Conservation (phyloP, 2,113 vertebrate species). For the Gopherus flavomarginatus region DNA sequence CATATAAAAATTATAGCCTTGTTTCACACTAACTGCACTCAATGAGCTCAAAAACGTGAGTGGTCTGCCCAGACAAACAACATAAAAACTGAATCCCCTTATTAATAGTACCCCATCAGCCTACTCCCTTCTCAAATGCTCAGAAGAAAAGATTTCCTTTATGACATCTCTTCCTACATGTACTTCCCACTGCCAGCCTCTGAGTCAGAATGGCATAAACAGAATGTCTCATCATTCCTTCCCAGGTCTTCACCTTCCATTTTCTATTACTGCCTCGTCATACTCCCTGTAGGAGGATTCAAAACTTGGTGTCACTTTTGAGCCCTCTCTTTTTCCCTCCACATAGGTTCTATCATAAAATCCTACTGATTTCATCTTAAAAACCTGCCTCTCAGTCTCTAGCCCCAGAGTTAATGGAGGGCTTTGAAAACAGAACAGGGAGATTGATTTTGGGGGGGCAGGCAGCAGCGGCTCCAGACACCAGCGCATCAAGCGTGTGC, state of each 20-base stretch:
- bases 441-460: not conserved
- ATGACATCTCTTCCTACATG: not conserved
- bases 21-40: not conserved
- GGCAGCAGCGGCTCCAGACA: no score
- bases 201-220: not conserved
- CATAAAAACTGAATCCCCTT: not conserved
- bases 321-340: not conserved
- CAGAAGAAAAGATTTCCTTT: not conserved
- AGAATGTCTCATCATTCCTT: not conserved
- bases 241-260: not conserved
- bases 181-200: not conserved
- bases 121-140: not conserved
- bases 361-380: not conserved
- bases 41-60: not conserved
- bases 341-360: not conserved
- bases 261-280: not conserved
- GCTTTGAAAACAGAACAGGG: not conserved
- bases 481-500: no score
- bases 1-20: not conserved
- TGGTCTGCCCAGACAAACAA: not conserved
- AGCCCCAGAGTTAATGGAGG: not conserved
- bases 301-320: not conserved
- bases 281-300: not conserved
- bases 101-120: not conserved
- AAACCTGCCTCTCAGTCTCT: not conserved